Evolutionary conservation across 2,888 invertebrate species (phyloP), one percentile per base, ranked within the genome.

Genomic region (Folsomia manolachei): DNA sequence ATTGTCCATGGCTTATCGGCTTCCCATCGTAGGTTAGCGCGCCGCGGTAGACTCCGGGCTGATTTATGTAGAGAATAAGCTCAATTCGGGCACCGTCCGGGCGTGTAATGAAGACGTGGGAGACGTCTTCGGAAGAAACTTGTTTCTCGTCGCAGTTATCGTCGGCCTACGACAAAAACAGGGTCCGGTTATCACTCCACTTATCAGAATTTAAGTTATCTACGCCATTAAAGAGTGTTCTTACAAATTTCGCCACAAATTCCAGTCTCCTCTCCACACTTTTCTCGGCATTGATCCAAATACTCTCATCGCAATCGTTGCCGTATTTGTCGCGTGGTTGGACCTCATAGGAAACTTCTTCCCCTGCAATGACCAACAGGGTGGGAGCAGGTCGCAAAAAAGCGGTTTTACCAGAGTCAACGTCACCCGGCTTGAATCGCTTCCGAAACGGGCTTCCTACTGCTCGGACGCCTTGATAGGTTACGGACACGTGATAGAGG

Each of bases 71-170:
- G 24, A 80, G 39, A 69, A 78, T 78, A 62, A 72, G 63, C 63
- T 76, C 75, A 18, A 79, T 24, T n/a, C 71, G 70, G 78, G 70
- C 66, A 69, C 70, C 23, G 72, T 53, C 51, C 73, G 72, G 23
- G 71, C 73, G 26, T 71, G 65, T 66, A 19, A 66, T 66, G 23
- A 66, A 66, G 4, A 66, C 65, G 39, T 66, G 27, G 1, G 51
- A 52, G n/a, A 39, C 23, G 4, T 27, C 19, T 2, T 39, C 51
- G n/a, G 19, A 11, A 18, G 65, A 23, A n/a, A 39, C 21, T 9
- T 1, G 7, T 4, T 14, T 18, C 9, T 52, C n/a, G 14, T 18
- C 23, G 27, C 21, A 66, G 23, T 25, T 52, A 18, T 66, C 65
- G 23, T 66, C 65, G 18, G 52, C 65, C 65, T 66, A 19, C 7